phyloP scores from a whole-genome alignment of 2,888 invertebrate species.

The Seira musarum region DNA sequence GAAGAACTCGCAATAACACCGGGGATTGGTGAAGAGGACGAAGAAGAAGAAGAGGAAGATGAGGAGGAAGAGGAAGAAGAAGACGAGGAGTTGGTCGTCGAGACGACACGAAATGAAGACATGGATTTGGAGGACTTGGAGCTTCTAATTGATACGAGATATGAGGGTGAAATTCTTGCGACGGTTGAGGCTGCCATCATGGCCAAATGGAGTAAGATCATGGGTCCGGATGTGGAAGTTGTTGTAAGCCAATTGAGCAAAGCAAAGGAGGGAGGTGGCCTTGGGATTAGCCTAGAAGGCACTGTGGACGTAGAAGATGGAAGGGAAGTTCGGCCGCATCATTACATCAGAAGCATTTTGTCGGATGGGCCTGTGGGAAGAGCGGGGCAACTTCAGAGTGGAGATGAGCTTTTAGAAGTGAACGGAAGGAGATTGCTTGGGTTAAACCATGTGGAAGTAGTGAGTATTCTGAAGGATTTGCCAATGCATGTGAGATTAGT shows the following conservation, averaged over 20 bases:
- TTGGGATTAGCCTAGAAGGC: slow-evolving; percentile 97
- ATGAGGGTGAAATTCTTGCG: slow-evolving; percentile 78
- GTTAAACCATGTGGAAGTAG: slow-evolving; percentile 95
- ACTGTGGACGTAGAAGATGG: slow-evolving; percentile 99
- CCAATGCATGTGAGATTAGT: slow-evolving; percentile 93
- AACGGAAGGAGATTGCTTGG: slow-evolving; percentile 92
- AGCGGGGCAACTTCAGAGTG: slow-evolving; percentile 89
- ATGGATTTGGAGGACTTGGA: slow-evolving; percentile 80
- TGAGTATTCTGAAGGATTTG: slow-evolving; percentile 91
- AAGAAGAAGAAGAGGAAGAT: slow-evolving; percentile 61
- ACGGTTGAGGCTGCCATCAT: slow-evolving; percentile 82
- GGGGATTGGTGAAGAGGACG: slow-evolving; percentile 59
- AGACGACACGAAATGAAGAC: slow-evolving; percentile 77
- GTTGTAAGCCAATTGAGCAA: slow-evolving; percentile 94
- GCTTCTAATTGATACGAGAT: slow-evolving; percentile 69
- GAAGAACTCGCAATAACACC: slow-evolving; percentile 54
- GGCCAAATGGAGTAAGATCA: slow-evolving; percentile 86
- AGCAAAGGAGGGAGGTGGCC: slow-evolving; percentile 91
- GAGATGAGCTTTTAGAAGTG: slow-evolving; percentile 93
- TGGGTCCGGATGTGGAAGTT: slow-evolving; percentile 86
- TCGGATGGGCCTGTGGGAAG: slow-evolving; percentile 98
- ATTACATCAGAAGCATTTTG: slow-evolving; percentile 93
- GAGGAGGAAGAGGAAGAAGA: slow-evolving; percentile 58
- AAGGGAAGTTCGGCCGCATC: slow-evolving; percentile 97
- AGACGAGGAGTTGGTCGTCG: slow-evolving; percentile 72